Evolutionary conservation across 2,113 vertebrate genomes (phyloP), one percentile per base, ranked within the genome.

Genomic region (Holacanthus passer): DNA sequence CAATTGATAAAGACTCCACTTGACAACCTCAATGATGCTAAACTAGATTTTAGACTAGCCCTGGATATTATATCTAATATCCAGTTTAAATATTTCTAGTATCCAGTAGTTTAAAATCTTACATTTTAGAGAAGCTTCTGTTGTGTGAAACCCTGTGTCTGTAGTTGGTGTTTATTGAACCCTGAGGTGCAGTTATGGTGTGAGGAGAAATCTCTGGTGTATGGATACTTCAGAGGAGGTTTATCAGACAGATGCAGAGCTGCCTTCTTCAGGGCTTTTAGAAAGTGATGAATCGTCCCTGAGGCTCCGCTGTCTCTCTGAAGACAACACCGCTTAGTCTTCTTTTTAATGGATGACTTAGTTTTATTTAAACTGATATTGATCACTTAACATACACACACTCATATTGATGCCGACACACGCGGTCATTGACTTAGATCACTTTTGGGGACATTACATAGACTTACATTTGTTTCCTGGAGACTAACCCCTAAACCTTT

Each of bases 301-400:
- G 27, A 77, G 22, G 47, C 50, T 1, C 37, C 1, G 13, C 63
- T 7, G 55, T 9, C 22, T 35, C 24, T 37, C 31, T 59, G 55
- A 79, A 56, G 47, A 20, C 41, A 11, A 29, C 50, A 55, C 1
- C 1, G 58, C 65, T 60, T 62, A 13, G 7, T 53, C 27, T 67
- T 78, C 52, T 20, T 35, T 56, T 76, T 67, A 77, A 80, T 50
- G 43, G 59, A 78, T 85, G 68, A 87, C 63, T 84, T 74, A 3
- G 68, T 48, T 87, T 67, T 72, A 63, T 65, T 59, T 47, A 39
- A 47, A 27, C 64, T 29, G 64, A 59, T 75, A 81, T 71, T 12
- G 87, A 85, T 79, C 70, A 7, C 24, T 71, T 68, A 62, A 74
- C 14, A 65, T 2, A 2, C 12, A 16, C 22, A 60, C 14, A 17